These are phyloP conservation scores for Galeopsomyia nigrocyanea DNA, from an alignment of 2,888 invertebrate genomes.

Conservation along the genomic window DNA sequence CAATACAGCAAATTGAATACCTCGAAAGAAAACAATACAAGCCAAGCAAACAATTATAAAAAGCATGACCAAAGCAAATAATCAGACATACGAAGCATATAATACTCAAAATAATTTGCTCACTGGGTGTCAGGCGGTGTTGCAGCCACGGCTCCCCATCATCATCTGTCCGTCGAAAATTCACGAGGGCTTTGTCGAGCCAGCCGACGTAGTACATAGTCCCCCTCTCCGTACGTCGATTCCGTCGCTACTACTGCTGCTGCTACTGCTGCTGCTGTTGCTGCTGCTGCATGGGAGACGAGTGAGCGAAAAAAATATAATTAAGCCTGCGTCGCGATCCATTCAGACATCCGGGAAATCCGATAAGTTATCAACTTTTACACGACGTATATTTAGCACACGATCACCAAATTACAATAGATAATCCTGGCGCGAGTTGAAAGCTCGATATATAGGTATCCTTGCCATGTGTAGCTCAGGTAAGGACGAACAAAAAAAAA, in stretches of 20 bases:
- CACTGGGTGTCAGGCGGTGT: conserved; percentile 10
- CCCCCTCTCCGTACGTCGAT: not conserved
- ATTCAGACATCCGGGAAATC: no score
- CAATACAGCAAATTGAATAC: no score
- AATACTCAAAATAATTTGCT: conserved; percentile 7
- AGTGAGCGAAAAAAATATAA: not conserved
- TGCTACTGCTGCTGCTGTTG: no score
- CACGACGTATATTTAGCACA: not conserved
- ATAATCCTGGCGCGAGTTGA: no score
- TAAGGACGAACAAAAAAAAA: no score
- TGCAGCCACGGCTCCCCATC: conserved; percentile 19
- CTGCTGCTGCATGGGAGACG: not conserved
- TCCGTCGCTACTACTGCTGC: not conserved
- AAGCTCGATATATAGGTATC: no score
- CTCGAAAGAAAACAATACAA: no score
- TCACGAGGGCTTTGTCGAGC: conserved; percentile 24
- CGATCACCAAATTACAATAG: no score
- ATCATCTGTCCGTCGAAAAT: conserved; percentile 29
- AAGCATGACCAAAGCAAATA: no score
- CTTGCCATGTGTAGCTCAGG: no score
- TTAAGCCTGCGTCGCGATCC: not conserved
- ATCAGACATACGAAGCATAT: no score
- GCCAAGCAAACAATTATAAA: no score
- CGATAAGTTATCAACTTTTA: not conserved
- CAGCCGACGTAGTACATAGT: conserved; percentile 8